Evolutionary conservation across 37 sponge, comb jelly and placozoan genomes (phyloP).

Genomic region (Sycon ciliatum): DNA sequence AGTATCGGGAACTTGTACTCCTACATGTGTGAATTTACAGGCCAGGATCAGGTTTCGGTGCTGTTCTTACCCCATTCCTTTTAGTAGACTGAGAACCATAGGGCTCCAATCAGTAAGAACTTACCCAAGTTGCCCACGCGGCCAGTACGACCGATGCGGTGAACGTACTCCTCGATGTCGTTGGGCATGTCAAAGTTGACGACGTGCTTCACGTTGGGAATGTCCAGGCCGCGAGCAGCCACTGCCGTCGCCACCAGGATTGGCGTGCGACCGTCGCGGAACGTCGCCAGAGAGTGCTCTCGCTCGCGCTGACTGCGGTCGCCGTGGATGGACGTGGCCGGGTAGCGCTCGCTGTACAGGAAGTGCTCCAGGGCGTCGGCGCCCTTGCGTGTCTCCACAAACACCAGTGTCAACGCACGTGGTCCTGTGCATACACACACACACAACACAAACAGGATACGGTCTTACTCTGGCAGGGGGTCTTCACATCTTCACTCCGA

Average conservation of each 20-base stretch:
- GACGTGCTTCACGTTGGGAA: slow-evolving; percentile 96
- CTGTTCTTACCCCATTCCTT: too few relatives aligned
- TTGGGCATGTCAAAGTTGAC: slow-evolving; percentile 97
- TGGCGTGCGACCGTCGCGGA: slow-evolving; percentile 68
- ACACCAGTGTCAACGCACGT: slow-evolving; percentile 62
- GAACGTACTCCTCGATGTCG: slow-evolving; percentile 98
- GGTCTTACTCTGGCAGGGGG: too few relatives aligned
- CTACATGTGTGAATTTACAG: too few relatives aligned
- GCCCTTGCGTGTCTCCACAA: slow-evolving; percentile 91
- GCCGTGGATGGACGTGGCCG: slow-evolving; percentile 89
- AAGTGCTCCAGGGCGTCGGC: slow-evolving; percentile 88
- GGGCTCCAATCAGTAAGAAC: not conserved
- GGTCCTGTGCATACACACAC: slow-evolving; percentile 42
- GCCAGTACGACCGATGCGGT: slow-evolving; percentile 95
- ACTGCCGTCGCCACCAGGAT: slow-evolving; percentile 97
- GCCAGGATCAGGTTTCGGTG: too few relatives aligned
- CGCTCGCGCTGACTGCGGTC: slow-evolving; percentile 85
- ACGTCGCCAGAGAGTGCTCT: slow-evolving; percentile 76
- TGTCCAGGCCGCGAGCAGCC: slow-evolving; percentile 96
- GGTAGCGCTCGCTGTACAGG: slow-evolving; percentile 64
- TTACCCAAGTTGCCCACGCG: slow-evolving; percentile 82
- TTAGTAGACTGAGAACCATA: too few relatives aligned
- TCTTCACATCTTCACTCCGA: too few relatives aligned
- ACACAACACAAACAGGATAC: too few relatives aligned
- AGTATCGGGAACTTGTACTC: too few relatives aligned